Evolutionary conservation across 2,888 invertebrate genomes (phyloP).

Genomic region (Phania funesta): DNA sequence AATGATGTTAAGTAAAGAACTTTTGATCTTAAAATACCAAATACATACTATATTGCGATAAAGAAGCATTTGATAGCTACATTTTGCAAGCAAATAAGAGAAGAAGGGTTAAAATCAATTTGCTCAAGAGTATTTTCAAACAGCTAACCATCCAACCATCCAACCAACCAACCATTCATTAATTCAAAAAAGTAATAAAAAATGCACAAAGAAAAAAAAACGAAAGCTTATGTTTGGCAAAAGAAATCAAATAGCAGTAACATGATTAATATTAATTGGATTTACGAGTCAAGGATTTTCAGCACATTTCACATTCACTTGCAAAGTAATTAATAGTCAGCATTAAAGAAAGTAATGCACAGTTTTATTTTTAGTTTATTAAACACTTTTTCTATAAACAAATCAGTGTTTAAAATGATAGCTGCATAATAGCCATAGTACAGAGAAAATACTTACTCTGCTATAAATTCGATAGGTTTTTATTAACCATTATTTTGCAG

Average conservation of each 20-base stretch:
- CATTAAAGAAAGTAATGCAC: background rate
- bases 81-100: background rate
- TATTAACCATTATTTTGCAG: too few relatives aligned
- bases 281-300: slow-evolving; percentile 38
- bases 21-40: slow-evolving; percentile 52
- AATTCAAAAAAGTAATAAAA: background rate
- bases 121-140: slow-evolving; percentile 41
- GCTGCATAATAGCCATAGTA: too few relatives aligned
- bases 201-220: background rate
- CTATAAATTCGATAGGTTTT: too few relatives aligned
- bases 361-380: background rate
- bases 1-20: slow-evolving; percentile 63
- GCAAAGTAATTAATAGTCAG: slow-evolving; percentile 7
- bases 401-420: too few relatives aligned
- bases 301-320: background rate
- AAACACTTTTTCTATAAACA: background rate
- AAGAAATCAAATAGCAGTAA: slow-evolving; percentile 62
- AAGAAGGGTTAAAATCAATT: slow-evolving; percentile 60
- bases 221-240: slow-evolving; percentile 43
- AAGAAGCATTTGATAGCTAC: slow-evolving; percentile 16
- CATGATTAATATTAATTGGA: slow-evolving; percentile 63
- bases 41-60: background rate
- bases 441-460: too few relatives aligned
- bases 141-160: slow-evolving; percentile 7
- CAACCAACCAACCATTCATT: slow-evolving; percentile 2